phyloP scores from a whole-genome alignment of 2,797 vertebrate species.

The Salmo trutta region DNA sequence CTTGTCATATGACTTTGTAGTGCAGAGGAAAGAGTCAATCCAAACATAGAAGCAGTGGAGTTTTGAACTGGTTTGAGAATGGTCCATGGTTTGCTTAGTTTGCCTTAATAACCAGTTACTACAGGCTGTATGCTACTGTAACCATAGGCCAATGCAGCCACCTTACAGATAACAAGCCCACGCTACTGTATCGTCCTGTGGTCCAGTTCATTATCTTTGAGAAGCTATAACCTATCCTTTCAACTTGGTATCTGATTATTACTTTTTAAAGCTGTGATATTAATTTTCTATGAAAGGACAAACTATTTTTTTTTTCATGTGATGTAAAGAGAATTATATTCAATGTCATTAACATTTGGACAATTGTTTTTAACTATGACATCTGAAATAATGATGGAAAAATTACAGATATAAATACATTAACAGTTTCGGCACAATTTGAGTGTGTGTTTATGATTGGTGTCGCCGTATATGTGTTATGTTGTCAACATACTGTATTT shows the following conservation, averaged over 20 bases:
- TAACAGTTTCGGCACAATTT: not conserved
- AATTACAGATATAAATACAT: not conserved
- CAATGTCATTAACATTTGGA: not conserved
- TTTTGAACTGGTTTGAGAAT: not conserved
- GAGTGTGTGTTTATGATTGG: not conserved
- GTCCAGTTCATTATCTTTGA: not conserved
- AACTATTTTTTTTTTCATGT: not conserved
- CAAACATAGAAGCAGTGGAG: not conserved
- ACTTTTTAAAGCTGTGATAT: not conserved
- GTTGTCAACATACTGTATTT: not conserved
- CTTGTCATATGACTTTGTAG: not conserved
- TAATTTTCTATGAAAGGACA: not conserved
- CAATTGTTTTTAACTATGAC: not conserved
- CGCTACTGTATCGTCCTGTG: not conserved
- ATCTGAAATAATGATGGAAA: not conserved
- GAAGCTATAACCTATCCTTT: not conserved
- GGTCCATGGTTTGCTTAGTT: not conserved
- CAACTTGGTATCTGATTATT: not conserved
- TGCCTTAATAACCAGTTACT: slow-evolving; percentile 2
- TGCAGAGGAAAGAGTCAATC: not conserved
- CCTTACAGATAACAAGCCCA: too few relatives aligned
- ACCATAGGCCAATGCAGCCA: too few relatives aligned
- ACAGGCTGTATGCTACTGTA: not conserved
- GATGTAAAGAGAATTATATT: not conserved
- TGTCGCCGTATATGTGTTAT: not conserved